A percentile compares a stretch with the other conserved stretches of the same genome.
phyloP scores from a whole-genome alignment of 2,113 vertebrate genomes.

The Condylura cristata region DNA sequence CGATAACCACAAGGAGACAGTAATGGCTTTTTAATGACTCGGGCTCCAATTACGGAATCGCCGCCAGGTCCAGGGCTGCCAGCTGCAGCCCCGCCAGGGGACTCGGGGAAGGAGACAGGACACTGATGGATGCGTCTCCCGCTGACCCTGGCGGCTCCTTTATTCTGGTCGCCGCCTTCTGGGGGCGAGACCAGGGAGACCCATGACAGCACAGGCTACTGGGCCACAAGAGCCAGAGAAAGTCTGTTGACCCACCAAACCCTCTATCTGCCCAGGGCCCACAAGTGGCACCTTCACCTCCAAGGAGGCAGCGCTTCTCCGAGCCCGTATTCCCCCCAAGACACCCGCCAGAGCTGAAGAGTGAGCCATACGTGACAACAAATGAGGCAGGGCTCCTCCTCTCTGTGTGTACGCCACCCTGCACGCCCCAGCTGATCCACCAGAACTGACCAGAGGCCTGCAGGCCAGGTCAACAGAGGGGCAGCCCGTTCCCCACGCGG shows the following conservation, averaged over 20 bases:
- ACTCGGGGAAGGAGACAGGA: slow-evolving; percentile 23
- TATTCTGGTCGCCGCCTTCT: not conserved
- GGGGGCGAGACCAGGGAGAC: not conserved
- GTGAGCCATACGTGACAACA: not conserved
- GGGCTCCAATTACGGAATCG: slow-evolving; percentile 63
- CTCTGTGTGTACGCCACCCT: not conserved
- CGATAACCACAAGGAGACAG: slow-evolving; percentile 32
- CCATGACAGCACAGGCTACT: not conserved
- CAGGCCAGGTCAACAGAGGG: not conserved
- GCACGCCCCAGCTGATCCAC: not conserved
- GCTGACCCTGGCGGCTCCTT: slow-evolving; percentile 52
- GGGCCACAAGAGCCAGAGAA: not conserved
- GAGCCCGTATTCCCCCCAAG: no score
- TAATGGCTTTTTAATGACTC: slow-evolving; percentile 76
- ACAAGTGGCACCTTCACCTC: not conserved
- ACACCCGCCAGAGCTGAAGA: not conserved
- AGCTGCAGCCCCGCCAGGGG: slow-evolving; percentile 74
- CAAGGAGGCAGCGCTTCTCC: not conserved
- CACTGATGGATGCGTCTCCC: slow-evolving; percentile 62
- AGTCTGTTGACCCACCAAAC: not conserved
- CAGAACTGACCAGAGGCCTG: no score
- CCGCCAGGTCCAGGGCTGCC: slow-evolving; percentile 68
- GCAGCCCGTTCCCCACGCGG: not conserved
- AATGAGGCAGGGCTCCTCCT: not conserved
- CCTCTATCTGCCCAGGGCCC: not conserved